Evolutionary conservation across 2,888 invertebrate species (phyloP).

Genomic region (Dusona sp.): DNA sequence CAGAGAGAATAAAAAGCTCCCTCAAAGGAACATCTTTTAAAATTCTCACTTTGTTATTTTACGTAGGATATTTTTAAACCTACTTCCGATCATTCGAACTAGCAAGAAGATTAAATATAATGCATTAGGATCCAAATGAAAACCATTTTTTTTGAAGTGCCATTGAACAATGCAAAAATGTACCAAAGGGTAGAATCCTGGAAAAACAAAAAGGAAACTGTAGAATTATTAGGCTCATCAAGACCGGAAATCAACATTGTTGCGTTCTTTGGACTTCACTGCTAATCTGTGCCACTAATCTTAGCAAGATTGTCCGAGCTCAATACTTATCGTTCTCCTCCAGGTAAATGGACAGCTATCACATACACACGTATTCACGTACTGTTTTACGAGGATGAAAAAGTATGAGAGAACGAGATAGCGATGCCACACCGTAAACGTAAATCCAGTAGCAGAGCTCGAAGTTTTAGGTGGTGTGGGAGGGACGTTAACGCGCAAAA

Average conservation of each 20-base stretch:
- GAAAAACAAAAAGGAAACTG: not conserved
- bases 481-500: slow-evolving; percentile 54
- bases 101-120: not conserved
- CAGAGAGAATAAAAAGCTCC: slow-evolving; percentile 38
- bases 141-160: not conserved
- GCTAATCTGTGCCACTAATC: slow-evolving; percentile 2
- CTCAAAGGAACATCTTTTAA: slow-evolving; percentile 67
- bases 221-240: not conserved
- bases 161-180: not conserved
- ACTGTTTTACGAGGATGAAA: slow-evolving; percentile 4
- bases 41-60: slow-evolving; percentile 1
- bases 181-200: not conserved
- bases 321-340: not conserved
- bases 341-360: slow-evolving; percentile 16
- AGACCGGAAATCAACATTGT: slow-evolving; percentile 1
- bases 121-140: not conserved
- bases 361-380: not conserved
- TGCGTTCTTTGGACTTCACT: slow-evolving; percentile 4
- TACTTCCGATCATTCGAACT: not conserved
- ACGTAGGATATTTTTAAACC: not conserved
- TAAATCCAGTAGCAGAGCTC: slow-evolving; percentile 44
- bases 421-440: slow-evolving; percentile 34
- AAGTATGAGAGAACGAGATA: not conserved
- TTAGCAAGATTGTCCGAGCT: not conserved
- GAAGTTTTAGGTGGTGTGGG: not conserved